These are phyloP conservation scores for Mixornis gularis DNA, from an alignment of 2,113 vertebrate species.

Conservation along the genomic window DNA sequence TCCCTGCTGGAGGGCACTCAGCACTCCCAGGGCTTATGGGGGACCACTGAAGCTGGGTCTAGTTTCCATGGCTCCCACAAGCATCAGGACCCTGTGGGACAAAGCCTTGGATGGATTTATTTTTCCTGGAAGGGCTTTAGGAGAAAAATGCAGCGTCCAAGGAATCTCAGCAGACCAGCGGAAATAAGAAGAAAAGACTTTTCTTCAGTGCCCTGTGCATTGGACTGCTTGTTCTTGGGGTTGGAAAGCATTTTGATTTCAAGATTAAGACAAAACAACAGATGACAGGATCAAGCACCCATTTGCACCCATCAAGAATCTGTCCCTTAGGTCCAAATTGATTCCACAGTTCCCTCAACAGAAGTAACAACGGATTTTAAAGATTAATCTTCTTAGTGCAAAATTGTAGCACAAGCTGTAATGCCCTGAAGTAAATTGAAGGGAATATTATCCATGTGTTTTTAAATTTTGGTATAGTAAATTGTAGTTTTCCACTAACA, in stretches of 20 bases:
- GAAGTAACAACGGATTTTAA: background rate
- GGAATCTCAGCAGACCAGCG: background rate
- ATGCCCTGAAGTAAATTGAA: background rate
- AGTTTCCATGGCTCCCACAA: background rate
- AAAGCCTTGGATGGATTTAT: background rate
- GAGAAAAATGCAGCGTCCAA: background rate
- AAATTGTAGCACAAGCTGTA: background rate
- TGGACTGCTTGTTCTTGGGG: background rate
- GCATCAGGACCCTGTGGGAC: accelerated
- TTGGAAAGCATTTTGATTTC: background rate
- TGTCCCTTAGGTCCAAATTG: background rate
- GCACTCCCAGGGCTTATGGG: no score
- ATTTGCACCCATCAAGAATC: background rate
- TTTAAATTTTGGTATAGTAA: background rate
- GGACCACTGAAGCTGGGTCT: background rate
- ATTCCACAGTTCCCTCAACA: background rate
- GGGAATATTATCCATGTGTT: background rate
- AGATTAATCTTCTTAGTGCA: accelerated
- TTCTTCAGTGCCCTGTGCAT: background rate
- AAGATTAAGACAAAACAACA: background rate
- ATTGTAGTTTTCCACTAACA: no score
- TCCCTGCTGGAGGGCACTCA: background rate
- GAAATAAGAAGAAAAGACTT: background rate
- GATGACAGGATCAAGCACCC: background rate
- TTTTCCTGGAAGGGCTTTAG: background rate